A percentile compares a stretch with the other conserved stretches of the same genome.
phyloP scores from a whole-genome alignment of 2,888 invertebrate species.

The Sycophila texana region DNA sequence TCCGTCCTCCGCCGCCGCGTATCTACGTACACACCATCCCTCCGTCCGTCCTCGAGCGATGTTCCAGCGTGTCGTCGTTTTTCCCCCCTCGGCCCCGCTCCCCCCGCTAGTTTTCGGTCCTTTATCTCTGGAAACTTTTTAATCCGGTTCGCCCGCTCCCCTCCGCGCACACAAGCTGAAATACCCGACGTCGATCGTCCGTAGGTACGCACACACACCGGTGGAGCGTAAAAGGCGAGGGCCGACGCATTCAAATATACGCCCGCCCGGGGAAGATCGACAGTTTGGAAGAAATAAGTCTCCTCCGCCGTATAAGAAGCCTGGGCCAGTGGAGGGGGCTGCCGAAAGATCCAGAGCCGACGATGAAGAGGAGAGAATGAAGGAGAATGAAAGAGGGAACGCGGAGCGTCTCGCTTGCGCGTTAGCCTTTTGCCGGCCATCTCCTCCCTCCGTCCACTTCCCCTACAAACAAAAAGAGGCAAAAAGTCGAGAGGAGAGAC shows the following conservation, averaged over 20 bases:
- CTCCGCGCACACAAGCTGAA: not conserved
- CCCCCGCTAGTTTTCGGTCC: slow-evolving; percentile 18
- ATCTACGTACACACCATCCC: not conserved
- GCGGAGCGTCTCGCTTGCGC: slow-evolving; percentile 15
- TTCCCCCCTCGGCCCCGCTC: not conserved
- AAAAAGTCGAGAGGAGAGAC: slow-evolving; percentile 65
- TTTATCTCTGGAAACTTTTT: slow-evolving; percentile 52
- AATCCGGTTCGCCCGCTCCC: slow-evolving; percentile 25
- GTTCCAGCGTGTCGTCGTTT: slow-evolving; percentile 22
- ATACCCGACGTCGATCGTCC: slow-evolving; percentile 37
- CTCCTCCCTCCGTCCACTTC: slow-evolving; percentile 49
- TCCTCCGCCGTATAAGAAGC: slow-evolving; percentile 33
- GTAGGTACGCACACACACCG: not conserved
- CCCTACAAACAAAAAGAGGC: slow-evolving; percentile 54
- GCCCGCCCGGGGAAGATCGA: slow-evolving; percentile 49
- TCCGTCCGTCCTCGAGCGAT: slow-evolving; percentile 17
- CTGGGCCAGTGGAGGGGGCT: not conserved
- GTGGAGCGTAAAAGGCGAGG: slow-evolving; percentile 38
- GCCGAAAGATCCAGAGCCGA: not conserved
- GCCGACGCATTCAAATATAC: slow-evolving; percentile 55
- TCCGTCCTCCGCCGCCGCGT: not conserved
- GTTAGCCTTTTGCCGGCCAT: slow-evolving; percentile 28
- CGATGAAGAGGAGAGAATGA: not conserved
- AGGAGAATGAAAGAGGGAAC: not conserved
- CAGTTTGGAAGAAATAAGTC: slow-evolving; percentile 55